Conservation (phyloP, 2,888 invertebrate genomes). For the Ashinkailepas kermadecensis region DNA sequence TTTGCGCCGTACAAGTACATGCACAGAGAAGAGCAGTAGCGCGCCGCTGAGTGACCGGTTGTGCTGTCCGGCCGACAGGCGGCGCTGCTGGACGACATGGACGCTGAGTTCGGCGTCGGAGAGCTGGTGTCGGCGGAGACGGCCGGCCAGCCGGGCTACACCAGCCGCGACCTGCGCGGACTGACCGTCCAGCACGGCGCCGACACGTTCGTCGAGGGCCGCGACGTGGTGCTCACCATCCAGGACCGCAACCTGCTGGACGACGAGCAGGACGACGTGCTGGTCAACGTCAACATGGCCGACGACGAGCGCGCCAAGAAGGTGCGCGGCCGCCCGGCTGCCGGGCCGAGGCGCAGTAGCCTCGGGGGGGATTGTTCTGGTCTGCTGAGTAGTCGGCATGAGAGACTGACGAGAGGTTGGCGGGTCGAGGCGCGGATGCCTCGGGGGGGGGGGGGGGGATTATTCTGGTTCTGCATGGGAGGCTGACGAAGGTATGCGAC, state of each 20-base stretch:
- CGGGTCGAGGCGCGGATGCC: too few relatives aligned
- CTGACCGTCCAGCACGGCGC: constrained; percentile 78
- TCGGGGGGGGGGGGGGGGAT: too few relatives aligned
- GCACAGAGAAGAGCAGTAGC: too few relatives aligned
- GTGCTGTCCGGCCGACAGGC: constrained; percentile 45
- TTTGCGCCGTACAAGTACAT: too few relatives aligned
- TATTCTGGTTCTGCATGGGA: too few relatives aligned
- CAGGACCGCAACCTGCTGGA: constrained; percentile 87
- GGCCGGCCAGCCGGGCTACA: constrained; percentile 56
- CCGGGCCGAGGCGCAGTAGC: too few relatives aligned
- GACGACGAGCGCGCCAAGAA: constrained; percentile 77
- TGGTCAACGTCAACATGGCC: constrained; percentile 83
- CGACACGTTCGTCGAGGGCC: constrained; percentile 62
- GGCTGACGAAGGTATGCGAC: too few relatives aligned
- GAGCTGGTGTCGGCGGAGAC: constrained; percentile 74
- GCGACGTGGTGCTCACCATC: constrained; percentile 78
- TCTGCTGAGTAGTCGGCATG: too few relatives aligned
- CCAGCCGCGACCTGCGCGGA: constrained; percentile 64
- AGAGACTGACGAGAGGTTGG: too few relatives aligned
- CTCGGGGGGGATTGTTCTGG: too few relatives aligned
- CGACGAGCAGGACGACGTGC: constrained; percentile 71
- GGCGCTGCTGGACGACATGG: constrained; percentile 87
- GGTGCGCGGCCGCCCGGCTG: constrained; percentile 41
- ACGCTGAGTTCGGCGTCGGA: constrained; percentile 84
- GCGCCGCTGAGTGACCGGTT: too few relatives aligned